phyloP scores from a whole-genome alignment of 2,113 vertebrate genomes.

The Pelmatolapia mariae region DNA sequence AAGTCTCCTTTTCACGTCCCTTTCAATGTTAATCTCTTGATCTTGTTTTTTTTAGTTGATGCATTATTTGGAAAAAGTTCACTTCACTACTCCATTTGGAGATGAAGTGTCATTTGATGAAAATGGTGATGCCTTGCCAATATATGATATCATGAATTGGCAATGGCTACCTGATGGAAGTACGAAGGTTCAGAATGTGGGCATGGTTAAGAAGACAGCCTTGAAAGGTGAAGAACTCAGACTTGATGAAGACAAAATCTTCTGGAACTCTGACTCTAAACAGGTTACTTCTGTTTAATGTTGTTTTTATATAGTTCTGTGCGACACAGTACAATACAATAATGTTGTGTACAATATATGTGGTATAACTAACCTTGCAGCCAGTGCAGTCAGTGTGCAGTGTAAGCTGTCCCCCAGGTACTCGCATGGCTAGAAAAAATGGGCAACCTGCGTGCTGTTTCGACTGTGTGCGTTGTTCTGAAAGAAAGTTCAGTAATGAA shows the following conservation, averaged over 20 bases:
- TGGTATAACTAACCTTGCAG: neutral
- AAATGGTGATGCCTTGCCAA: conserved; percentile 65
- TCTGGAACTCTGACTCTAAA: neutral
- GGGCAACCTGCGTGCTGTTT: conserved; percentile 74
- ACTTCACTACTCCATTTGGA: conserved; percentile 35
- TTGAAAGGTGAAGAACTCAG: conserved; percentile 38
- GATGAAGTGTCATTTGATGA: conserved; percentile 67
- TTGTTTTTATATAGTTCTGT: neutral
- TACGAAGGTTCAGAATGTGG: conserved; percentile 43
- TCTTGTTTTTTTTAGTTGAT: neutral
- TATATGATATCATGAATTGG: conserved; percentile 74
- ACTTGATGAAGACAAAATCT: conserved; percentile 38
- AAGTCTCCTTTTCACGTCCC: neutral
- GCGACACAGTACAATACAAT: neutral
- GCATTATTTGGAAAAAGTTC: neutral
- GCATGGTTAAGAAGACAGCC: conserved; percentile 45
- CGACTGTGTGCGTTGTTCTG: conserved; percentile 74
- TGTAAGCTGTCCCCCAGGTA: conserved; percentile 70
- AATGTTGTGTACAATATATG: neutral
- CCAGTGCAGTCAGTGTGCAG: conserved; percentile 55
- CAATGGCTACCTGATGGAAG: conserved; percentile 41
- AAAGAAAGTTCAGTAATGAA: conserved; percentile 64
- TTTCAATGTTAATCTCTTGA: neutral
- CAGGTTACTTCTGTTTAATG: neutral
- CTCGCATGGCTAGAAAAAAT: conserved; percentile 64